These are phyloP conservation scores for Gambusia holbrooki DNA, from an alignment of 2,113 vertebrate species.

Conservation along the genomic window DNA sequence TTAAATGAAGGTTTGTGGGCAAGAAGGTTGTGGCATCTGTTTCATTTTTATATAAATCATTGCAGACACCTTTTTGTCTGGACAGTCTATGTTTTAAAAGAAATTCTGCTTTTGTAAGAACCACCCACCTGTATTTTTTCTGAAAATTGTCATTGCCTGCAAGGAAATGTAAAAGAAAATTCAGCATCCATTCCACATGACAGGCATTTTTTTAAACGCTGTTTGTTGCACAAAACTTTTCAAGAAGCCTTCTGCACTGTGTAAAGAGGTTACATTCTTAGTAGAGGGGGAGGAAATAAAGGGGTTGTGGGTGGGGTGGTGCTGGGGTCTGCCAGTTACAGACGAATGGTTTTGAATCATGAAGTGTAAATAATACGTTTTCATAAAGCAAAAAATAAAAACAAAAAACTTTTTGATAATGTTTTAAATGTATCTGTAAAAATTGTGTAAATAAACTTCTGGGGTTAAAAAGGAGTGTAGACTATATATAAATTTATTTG, in stretches of 20 bases:
- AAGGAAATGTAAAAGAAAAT: constrained; percentile 45
- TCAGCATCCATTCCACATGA: constrained; percentile 69
- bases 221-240: constrained; percentile 86
- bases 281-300: constrained; percentile 50
- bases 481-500: constrained; percentile 84
- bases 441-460: constrained; percentile 77
- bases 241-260: constrained; percentile 87
- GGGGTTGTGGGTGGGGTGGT: constrained; percentile 10
- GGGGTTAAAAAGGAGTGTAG: constrained; percentile 76
- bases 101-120: constrained; percentile 15
- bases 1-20: constrained; percentile 42
- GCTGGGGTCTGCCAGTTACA: constrained; percentile 47
- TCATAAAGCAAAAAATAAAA: constrained; percentile 77
- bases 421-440: constrained; percentile 85
- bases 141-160: constrained; percentile 38
- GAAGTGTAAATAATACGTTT: constrained; percentile 84
- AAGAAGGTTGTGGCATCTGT: constrained; percentile 3
- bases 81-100: background rate
- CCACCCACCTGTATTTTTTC: constrained; percentile 23
- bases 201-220: constrained; percentile 76
- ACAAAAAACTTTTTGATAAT: constrained; percentile 80
- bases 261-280: constrained; percentile 77
- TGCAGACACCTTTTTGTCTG: background rate
- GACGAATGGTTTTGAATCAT: constrained; percentile 72
- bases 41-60: constrained; percentile 22